These are phyloP conservation scores for Oxygymnocypris stewartii DNA, from an alignment of 2,113 vertebrate species.

Conservation along the genomic window DNA sequence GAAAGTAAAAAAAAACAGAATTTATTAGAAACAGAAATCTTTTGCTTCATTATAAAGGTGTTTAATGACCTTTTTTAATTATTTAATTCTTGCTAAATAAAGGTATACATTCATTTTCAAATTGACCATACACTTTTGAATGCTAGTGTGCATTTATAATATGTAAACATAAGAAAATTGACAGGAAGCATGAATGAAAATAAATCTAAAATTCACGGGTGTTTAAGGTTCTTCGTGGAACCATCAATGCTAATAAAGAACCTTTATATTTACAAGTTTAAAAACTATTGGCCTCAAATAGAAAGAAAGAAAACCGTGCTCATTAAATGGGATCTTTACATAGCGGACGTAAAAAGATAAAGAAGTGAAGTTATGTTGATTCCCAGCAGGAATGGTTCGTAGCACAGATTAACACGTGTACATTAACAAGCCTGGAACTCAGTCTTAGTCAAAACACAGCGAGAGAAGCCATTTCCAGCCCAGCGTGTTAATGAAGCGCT, in stretches of 20 bases:
- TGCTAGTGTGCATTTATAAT: not conserved
- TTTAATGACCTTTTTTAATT: too few relatives aligned
- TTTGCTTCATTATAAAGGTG: not conserved
- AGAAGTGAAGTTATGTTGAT: not conserved
- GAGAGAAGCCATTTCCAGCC: constrained; percentile 32
- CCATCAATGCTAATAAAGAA: not conserved
- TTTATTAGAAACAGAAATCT: not conserved
- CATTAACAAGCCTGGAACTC: not conserved
- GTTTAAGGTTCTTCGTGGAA: not conserved
- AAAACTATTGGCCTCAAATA: not conserved
- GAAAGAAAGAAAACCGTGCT: not conserved
- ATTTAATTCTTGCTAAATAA: not conserved
- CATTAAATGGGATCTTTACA: not conserved
- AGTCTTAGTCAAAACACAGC: constrained; percentile 36
- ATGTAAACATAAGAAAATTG: not conserved
- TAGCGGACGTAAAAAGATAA: not conserved
- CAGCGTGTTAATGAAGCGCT: constrained; percentile 32
- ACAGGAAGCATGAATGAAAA: not conserved
- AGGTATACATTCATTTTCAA: not conserved
- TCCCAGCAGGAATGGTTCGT: not conserved
- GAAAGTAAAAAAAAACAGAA: not conserved
- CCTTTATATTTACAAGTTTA: not conserved
- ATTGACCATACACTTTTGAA: not conserved
- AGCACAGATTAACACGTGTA: not conserved
- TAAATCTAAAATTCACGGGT: too few relatives aligned